Conservation (phyloP, 2,888 invertebrate species). For the Prenolepis imparis region DNA sequence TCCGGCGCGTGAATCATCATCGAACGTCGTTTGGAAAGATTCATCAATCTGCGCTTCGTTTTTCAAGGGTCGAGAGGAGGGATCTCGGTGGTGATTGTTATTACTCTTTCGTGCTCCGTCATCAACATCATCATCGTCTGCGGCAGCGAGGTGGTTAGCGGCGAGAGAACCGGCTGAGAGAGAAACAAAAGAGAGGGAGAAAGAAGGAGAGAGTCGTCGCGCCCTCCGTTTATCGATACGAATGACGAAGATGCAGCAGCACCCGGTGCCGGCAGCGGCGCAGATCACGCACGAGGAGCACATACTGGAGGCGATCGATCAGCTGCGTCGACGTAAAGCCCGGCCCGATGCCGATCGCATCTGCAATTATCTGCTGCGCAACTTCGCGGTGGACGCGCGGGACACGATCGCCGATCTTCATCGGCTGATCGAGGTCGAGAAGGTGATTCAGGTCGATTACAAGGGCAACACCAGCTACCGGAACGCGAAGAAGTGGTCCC, state of each 20-base stretch:
- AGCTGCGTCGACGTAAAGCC: conserved; percentile 93
- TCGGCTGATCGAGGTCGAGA: conserved; percentile 91
- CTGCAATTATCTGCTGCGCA: conserved; percentile 92
- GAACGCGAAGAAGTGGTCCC: conserved; percentile 92
- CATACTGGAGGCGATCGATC: conserved; percentile 94
- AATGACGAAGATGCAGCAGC: conserved; percentile 78
- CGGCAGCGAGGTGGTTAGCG: not conserved
- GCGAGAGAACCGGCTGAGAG: not conserved
- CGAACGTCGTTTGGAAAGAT: conserved; percentile 4
- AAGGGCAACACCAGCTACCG: conserved; percentile 95
- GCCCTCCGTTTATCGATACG: conserved; percentile 3
- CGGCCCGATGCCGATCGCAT: conserved; percentile 94
- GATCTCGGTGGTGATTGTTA: not conserved
- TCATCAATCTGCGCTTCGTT: not conserved
- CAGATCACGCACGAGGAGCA: conserved; percentile 91
- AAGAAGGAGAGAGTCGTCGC: conserved; percentile 22
- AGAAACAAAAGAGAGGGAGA: conserved; percentile 3
- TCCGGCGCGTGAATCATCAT: conserved; percentile 20
- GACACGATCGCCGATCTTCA: conserved; percentile 92
- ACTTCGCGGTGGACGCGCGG: conserved; percentile 90
- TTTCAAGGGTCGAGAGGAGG: not conserved
- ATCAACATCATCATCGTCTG: not conserved
- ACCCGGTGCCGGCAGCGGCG: conserved; percentile 85
- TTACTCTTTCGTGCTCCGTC: not conserved
- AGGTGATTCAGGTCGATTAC: conserved; percentile 94